Evolutionary conservation across 1,140 invertebrate genomes (phyloP), one percentile per base, ranked within the genome.

Genomic region (Leptopilina boulardi): DNA sequence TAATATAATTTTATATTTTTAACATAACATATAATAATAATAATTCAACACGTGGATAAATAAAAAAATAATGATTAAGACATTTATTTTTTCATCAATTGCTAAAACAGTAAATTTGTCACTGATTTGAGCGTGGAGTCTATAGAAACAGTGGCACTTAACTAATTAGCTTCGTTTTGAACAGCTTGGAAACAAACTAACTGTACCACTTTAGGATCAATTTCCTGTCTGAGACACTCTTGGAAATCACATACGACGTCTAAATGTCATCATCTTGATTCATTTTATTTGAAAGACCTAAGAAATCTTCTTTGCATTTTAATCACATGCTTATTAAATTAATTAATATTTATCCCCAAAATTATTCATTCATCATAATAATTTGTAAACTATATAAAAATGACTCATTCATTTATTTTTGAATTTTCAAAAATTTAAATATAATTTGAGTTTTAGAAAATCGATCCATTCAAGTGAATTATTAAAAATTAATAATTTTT

Each of bases 211-310:
- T 66, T 30, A 66, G 11, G 56, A 66, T 15, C 56, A 66, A 66
- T 51, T 66, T 66, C 56, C 56, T 66, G 56, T n/a, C 56, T 66
- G 23, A 66, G 56, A 66, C 21, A 66, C 56, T 66, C 23, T 66
- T 66, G 10, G 2, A 66, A 26, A 11, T 11, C 56, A 26, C 23
- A 66, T 23, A 66, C 30, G 56, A 66, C 56, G 9, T 66, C 23
- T 51, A 51, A 51, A 51, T 18, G 47, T 51, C 47, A n/a, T 51
- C 47, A 18, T 18, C n/a, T 51, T 51, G 47, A 51, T 30, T 66
- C 15, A 15, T 15, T 26, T 26, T 66, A 66, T 26, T 66, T 23
- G 10, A 30, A 23, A 66, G 21, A 26, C 5, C 1, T 23, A 6
- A 66, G 3, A 66, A 66, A 66, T 13, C 56, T 56, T 19, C 21